These are phyloP conservation scores for Engraulis encrasicolus DNA, from an alignment of 2,113 vertebrate species.

Conservation along the genomic window DNA sequence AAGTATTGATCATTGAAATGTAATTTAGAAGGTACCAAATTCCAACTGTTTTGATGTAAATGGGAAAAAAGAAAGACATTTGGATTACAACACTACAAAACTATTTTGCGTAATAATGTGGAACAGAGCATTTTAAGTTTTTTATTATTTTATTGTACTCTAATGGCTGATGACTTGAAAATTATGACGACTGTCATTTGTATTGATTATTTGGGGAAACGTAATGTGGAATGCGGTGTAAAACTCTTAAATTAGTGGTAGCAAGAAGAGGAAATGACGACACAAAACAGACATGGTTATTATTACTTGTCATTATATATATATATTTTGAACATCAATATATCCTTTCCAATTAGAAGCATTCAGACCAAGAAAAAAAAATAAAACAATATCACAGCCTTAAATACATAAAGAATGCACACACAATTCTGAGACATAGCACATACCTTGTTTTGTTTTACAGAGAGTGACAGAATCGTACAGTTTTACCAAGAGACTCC, in stretches of 20 bases:
- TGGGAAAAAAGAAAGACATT: no score
- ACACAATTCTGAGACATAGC: slow-evolving; percentile 46
- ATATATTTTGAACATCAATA: slow-evolving; percentile 48
- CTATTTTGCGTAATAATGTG: no score
- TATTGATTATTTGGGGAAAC: no score
- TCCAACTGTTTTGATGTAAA: no score
- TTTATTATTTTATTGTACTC: no score
- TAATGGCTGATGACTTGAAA: no score
- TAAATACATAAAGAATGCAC: slow-evolving; percentile 26
- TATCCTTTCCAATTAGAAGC: slow-evolving; percentile 46
- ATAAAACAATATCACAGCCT: slow-evolving; percentile 19
- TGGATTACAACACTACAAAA: no score
- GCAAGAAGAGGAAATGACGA: neutral
- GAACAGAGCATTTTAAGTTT: no score
- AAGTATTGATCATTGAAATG: no score
- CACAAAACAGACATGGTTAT: neutral
- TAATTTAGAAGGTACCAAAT: no score
- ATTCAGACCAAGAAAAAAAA: slow-evolving; percentile 46
- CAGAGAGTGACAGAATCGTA: slow-evolving; percentile 39
- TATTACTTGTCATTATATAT: slow-evolving; percentile 25
- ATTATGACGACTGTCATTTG: no score
- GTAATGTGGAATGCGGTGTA: no score
- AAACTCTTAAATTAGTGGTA: neutral
- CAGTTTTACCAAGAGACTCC: neutral
- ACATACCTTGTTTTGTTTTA: slow-evolving; percentile 32